These are phyloP conservation scores for Paradisaea rubra DNA, from an alignment of 2,113 vertebrate species.

Conservation along the genomic window DNA sequence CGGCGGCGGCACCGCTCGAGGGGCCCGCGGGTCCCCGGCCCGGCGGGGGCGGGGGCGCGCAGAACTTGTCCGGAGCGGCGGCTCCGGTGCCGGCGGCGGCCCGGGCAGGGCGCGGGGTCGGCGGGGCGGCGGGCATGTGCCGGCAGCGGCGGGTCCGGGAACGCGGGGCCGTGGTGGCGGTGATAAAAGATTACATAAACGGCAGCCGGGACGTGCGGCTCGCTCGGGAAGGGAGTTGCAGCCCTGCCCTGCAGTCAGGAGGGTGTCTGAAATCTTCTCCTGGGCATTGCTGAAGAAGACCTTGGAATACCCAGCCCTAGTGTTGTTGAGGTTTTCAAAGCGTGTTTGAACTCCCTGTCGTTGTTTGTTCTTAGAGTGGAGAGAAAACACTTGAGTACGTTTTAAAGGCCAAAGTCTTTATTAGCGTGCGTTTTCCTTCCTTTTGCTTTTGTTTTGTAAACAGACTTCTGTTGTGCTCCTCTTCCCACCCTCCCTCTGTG, in stretches of 20 bases:
- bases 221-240: not conserved
- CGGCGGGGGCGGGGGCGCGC: not conserved
- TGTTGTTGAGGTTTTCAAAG: not conserved
- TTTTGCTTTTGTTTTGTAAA: not conserved
- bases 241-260: not conserved
- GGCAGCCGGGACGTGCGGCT: not conserved
- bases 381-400: too few species aligned
- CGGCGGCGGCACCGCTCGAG: too few species aligned
- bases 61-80: not conserved
- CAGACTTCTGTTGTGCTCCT: not conserved
- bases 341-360: not conserved
- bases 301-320: too few species aligned
- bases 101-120: not conserved
- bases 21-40: not conserved
- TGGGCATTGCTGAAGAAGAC: accelerated
- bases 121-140: not conserved
- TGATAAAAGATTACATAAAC: not conserved
- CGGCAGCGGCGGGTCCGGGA: too few species aligned
- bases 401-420: not conserved
- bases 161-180: not conserved
- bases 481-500: not conserved
- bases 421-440: not conserved
- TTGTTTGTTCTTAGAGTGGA: accelerated
- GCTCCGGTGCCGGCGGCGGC: not conserved
- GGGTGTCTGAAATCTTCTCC: not conserved